Evolutionary conservation across 1,140 invertebrate species (phyloP), one percentile per base, ranked within the genome.

Genomic region (Lepidurus packardi): DNA sequence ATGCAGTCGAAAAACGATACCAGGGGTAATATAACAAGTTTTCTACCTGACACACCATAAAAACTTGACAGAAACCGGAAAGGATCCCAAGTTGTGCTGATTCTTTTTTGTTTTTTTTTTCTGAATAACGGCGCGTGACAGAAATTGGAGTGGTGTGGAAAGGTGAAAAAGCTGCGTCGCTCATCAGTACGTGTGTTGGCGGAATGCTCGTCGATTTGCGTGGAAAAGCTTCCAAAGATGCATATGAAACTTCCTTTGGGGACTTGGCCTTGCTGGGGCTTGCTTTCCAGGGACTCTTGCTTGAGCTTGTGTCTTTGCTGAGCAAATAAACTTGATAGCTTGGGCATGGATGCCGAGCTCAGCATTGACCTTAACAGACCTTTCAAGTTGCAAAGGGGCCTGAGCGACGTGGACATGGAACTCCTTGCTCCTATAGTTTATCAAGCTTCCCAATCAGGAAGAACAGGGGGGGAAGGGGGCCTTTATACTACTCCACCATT

Each of bases 311-410:
- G 53, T 65, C 53, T 65, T 65, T 65, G 13, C 53, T 7, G 53
- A 65, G 53, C 53, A 65, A 65, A 65, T 65, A 65, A 65, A 65
- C 53, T 65, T 65, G 53, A 65, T 65, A 65, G 21, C 53, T 65
- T 65, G 53, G 8, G 21, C 53, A 65, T 65, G 53, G 53, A 65
- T 65, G 53, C 53, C 21, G 21, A 65, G 53, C 9, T 65, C 53
- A 65, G 53, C 53, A 65, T 65, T 65, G 53, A 65, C 53, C 53
- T 65, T 65, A 65, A n/a, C n/a, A 65, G 53, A 65, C 53, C 53
- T 65, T 65, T 65, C 13, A n/a, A 65, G 53, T 65, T 65, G 53
- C 53, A 34, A 34, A 34, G 34, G 53, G 53, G 13, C 6, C 53
- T 3, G 53, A 47, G 53, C 53, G 45, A 65, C 53, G 21, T 65